Evolutionary conservation across 2,113 vertebrate species (phyloP), one percentile per base, ranked within the genome.

Genomic region (Hucho hucho): DNA sequence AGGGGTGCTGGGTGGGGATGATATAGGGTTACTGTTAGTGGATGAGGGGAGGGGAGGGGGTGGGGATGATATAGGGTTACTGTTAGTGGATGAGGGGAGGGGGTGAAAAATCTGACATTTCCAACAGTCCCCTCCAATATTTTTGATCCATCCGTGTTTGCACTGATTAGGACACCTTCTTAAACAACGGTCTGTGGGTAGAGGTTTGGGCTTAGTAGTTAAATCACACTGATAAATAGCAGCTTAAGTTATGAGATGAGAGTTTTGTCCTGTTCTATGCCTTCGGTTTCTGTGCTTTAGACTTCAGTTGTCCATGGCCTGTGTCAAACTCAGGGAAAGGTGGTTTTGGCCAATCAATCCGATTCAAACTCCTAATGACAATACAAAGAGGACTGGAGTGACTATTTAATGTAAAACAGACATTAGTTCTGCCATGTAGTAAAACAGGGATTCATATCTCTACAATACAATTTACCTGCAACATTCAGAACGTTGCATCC

Each of bases 301-400:
- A 20, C 58, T 49, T 49, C 37, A 69, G 43, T 25, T 71, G 53
- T 18, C 47, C 16, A 49, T 71, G 53, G 49, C 28, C 47, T 25
- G 69, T 56, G 64, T 69, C 43, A 71, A 69, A 80, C 82, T 86
- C 84, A 84, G 83, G 81, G 82, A 75, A 65, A 74, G 47, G 72
- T 3, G 64, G 56, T 20, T 67, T 67, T 66, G 69, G 69, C 74
- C 43, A 53, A 80, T 18, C 13, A 22, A 72, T 53, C 71, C 28
- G 59, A 26, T 32, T 37, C 58, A 7, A 43, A 53, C n/a, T 74
- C 64, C 4, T 65, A 71, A 53, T 72, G 64, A 29, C 26, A 53
- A 11, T 47, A 18, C 37, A 53, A 56, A 29, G 26, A 70, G 64
- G 1, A 28, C 69, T 75, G 64, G 56, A 12, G 24, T 2, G 3